Base-by-base conservation (phyloP, 2,797 vertebrate species). In the Sphaeramia orbicularis region DNA sequence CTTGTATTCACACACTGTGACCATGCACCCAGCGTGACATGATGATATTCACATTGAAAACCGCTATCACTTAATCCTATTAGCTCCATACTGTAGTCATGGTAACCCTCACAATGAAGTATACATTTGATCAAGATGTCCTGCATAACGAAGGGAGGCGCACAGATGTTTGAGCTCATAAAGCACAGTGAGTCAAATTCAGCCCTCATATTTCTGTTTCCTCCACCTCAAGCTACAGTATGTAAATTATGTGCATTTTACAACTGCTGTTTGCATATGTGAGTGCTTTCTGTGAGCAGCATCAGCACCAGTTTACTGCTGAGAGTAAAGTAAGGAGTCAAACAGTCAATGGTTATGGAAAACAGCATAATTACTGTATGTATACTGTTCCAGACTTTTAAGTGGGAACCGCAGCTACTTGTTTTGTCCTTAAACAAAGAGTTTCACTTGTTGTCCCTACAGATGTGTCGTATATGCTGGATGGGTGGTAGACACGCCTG, bases 1-100 rank as follows among this genome's bases (percentile, higher is more conserved):
- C 35, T 15, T 19, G 43, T 50, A 12, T 19, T 24, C 15, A 45
- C 43, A 32, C 18, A 37, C 54, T 24, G 51, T 53, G 55, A 68
- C 58, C 63, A 41, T 24, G 7, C 19, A 70, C 47, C 13, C 44
- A 38, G 68, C 40, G 2, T 72, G 55, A 81, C 64, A 68, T 30
- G 37, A 51, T 54, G 27, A 74, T 77, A 72, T 80, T 80, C 66
- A 60, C 54, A 41, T 47, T 12, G 54, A 4, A 15, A 82, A 85
- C 53, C 61, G 55, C 68, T 78, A 85, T 80, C 76, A 78, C 69
- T 82, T 87, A 85, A 89, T 83, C 81, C 76, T 71, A 89, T 91
- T 86, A 92, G 48, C 13, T 6, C 59, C 54, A 62, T 69, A 60
- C 45, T 18, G 71, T 84, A 55, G 83, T 61, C 85, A 86, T 84